Conservation (phyloP, 1,140 invertebrate species). For the Scaptomyza hsui region DNA sequence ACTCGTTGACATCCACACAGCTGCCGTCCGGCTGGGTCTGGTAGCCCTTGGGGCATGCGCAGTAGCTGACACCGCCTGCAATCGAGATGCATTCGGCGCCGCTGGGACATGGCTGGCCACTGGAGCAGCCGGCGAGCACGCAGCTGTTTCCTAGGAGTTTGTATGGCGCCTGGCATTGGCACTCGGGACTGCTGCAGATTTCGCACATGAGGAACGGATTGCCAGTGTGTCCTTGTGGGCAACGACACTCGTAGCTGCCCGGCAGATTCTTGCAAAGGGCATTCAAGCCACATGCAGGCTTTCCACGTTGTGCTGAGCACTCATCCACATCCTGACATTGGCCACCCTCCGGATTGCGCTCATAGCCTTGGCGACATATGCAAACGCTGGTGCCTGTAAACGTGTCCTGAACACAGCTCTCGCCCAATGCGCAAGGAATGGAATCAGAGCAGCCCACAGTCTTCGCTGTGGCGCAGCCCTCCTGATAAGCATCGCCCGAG, state of each 20-base stretch:
- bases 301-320: constrained; percentile 89
- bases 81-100: constrained; percentile 95
- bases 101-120: constrained; percentile 90
- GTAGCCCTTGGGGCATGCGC: constrained; percentile 93
- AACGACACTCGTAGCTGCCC: constrained; percentile 97
- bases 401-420: constrained; percentile 92
- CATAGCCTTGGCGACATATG: constrained; percentile 93
- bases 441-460: constrained; percentile 88
- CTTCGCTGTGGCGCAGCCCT: constrained; percentile 88
- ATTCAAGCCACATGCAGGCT: constrained; percentile 92
- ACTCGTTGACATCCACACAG: constrained; percentile 93
- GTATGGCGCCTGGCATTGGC: constrained; percentile 94
- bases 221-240: constrained; percentile 93
- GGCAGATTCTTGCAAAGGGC: constrained; percentile 96
- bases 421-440: constrained; percentile 91
- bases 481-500: constrained; percentile 89
- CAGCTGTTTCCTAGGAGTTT: constrained; percentile 92
- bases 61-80: constrained; percentile 94
- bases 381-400: constrained; percentile 91
- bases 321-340: constrained; percentile 95
- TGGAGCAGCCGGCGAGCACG: constrained; percentile 92
- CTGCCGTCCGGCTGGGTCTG: constrained; percentile 89
- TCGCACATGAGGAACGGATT: constrained; percentile 94
- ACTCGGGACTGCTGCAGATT: constrained; percentile 92
- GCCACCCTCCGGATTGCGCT: constrained; percentile 88